These are phyloP conservation scores for Anoplopoma fimbria DNA, from an alignment of 2,113 vertebrate genomes.

Conservation along the genomic window DNA sequence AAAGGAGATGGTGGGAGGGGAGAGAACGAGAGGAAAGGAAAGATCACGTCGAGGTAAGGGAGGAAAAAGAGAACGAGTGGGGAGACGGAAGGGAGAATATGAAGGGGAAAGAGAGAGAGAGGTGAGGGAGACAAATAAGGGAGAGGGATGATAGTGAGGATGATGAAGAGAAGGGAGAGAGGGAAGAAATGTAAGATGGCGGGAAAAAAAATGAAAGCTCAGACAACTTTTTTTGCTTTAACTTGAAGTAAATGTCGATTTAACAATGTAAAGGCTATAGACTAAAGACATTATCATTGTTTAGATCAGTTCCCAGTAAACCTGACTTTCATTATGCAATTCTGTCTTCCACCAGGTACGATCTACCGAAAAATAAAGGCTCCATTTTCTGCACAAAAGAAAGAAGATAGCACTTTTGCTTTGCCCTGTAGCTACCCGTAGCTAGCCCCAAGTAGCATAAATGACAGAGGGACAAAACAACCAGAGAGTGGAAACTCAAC, in stretches of 20 bases:
- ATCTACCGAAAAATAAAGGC: background rate
- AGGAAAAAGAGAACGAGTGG: background rate
- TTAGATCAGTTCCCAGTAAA: background rate
- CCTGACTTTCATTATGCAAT: background rate
- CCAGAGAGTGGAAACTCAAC: no score
- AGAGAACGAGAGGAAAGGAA: constrained; percentile 23
- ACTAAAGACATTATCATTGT: background rate
- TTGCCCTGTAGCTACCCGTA: background rate
- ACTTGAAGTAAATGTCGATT: no score
- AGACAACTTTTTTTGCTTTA: no score
- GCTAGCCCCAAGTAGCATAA: no score
- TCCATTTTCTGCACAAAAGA: background rate
- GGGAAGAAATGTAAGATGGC: background rate
- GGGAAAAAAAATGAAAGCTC: no score
- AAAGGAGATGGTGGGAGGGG: constrained; percentile 23
- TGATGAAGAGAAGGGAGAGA: background rate
- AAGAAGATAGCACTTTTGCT: background rate
- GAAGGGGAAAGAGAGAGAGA: constrained; percentile 3
- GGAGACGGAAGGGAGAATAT: background rate
- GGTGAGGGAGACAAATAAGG: background rate
- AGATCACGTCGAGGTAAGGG: background rate
- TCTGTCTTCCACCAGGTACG: background rate
- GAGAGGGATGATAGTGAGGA: background rate
- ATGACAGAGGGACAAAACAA: no score
- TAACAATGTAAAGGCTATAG: background rate